A percentile compares a stretch with the other conserved stretches of the same genome.
phyloP scores from a whole-genome alignment of 30 jellyfish, hydroid and myxozoan species.

The Chrysaora quinquecirrha region DNA sequence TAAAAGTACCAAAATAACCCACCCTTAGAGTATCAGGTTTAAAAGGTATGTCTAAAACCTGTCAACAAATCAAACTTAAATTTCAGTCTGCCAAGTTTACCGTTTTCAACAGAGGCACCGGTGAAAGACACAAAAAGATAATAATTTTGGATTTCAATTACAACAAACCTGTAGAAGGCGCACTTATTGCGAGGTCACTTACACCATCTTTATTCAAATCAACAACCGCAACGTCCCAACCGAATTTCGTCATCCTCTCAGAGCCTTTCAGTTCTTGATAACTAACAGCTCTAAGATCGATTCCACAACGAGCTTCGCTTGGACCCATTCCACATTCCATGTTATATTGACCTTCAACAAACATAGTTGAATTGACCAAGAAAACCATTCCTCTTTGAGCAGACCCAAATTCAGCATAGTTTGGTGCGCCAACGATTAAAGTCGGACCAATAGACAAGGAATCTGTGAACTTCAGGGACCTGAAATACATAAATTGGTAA shows the following conservation, averaged over 20 bases:
- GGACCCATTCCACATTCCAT: background rate
- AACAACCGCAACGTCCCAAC: constrained; percentile 69
- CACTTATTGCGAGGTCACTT: constrained; percentile 77
- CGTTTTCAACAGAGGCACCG: no score
- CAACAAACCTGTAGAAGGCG: constrained; percentile 72
- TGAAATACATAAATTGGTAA: no score
- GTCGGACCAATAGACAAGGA: constrained; percentile 54
- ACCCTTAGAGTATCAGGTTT: no score
- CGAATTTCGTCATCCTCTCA: constrained; percentile 78
- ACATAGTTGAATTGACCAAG: constrained; percentile 10
- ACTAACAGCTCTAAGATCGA: constrained; percentile 1
- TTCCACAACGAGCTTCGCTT: background rate
- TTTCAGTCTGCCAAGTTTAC: no score
- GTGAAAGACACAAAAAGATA: no score
- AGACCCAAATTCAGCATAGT: constrained; percentile 31
- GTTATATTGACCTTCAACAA: background rate
- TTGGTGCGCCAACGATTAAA: constrained; percentile 72
- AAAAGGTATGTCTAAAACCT: no score
- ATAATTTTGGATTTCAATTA: no score
- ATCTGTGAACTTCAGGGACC: constrained; percentile 23
- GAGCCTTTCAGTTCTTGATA: constrained; percentile 59
- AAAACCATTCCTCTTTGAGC: constrained; percentile 48
- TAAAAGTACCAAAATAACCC: no score
- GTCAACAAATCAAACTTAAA: no score
- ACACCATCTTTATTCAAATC: constrained; percentile 72